These are phyloP conservation scores for Celastrina argiolus DNA, from an alignment of 2,888 invertebrate species.

Conservation along the genomic window DNA sequence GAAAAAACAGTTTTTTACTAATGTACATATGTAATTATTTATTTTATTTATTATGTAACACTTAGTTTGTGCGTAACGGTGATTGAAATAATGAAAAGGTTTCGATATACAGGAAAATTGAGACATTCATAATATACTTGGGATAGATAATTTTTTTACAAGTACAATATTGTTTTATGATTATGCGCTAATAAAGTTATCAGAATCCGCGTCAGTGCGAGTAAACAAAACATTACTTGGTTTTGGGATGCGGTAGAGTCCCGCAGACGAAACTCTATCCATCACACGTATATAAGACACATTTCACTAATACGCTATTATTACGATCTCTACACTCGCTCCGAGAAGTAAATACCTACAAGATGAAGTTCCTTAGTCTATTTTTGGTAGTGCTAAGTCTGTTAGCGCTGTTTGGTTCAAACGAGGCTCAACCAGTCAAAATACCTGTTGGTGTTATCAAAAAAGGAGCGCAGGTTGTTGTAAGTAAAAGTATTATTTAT, in stretches of 20 bases:
- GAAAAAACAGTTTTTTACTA: too few relatives aligned
- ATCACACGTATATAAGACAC: not conserved
- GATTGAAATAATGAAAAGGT: too few relatives aligned
- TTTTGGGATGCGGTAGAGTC: conserved; percentile 31
- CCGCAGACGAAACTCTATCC: conserved; percentile 20
- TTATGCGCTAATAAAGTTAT: not conserved
- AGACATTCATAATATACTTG: too few relatives aligned
- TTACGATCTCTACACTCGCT: conserved; percentile 1
- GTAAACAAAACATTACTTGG: not conserved
- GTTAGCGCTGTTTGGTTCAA: conserved; percentile 30
- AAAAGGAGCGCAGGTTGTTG: conserved; percentile 43
- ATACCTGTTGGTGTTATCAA: conserved; percentile 44
- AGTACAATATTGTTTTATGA: not conserved
- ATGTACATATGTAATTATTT: too few relatives aligned
- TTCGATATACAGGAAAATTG: too few relatives aligned
- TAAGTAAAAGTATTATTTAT: conserved; percentile 40
- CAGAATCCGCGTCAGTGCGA: not conserved
- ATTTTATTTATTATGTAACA: too few relatives aligned
- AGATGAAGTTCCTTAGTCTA: conserved; percentile 32
- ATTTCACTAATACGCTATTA: conserved; percentile 20
- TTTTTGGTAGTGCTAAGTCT: conserved; percentile 30
- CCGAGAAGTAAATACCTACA: not conserved
- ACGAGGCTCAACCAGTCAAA: conserved; percentile 42
- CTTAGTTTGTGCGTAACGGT: too few relatives aligned
- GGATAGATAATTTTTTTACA: too few relatives aligned